Evolutionary conservation across 2,888 invertebrate species (phyloP), one percentile per base, ranked within the genome.

Genomic region (Proisotoma minuta): DNA sequence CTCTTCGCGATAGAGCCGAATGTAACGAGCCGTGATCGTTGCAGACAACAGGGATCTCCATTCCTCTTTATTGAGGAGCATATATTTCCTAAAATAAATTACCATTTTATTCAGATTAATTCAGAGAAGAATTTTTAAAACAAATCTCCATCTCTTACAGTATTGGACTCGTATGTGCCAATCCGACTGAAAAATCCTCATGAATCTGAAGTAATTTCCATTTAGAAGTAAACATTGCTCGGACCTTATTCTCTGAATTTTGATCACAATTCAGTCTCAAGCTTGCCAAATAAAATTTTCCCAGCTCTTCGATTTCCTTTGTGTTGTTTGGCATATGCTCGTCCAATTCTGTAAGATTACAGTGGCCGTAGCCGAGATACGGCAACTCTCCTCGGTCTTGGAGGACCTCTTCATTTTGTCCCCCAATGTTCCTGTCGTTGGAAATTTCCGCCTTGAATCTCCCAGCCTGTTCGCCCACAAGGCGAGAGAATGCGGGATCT

Each of bases 281-380:
- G 15, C 63, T 59, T 34, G 60, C 60, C 18, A 59, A 49, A 20
- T 58, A 63, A 29, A 60, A 66, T 20, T 63, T 60, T 2, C 52
- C 28, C 1, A 66, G 26, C 43, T 66, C 66, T 48, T 66, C 66
- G 12, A 66, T 53, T 51, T 66, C 66, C 28, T 29, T 51, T 8
- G 60, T 43, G 18, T 43, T 18, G 18, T 43, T 43, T 4, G 43
- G 4, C 43, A 20, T 15, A 43, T 43, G 20, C 43, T 15, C 22
- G 12, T 34, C 39, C 2, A 50, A 40, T 10, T 60, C 43, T 1
- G 61, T 50, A 8, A 50, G 59, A 24, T 57, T 50, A 34, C 66
- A 66, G 27, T 28, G 24, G 1, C 66, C 66, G 43, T 57, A 66
- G 2, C 66, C 66, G 2, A 66, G 23, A 26, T 28, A 66, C 1